These are phyloP conservation scores for Ptilonorhynchus violaceus DNA, from an alignment of 2,113 vertebrate genomes.

Conservation along the genomic window DNA sequence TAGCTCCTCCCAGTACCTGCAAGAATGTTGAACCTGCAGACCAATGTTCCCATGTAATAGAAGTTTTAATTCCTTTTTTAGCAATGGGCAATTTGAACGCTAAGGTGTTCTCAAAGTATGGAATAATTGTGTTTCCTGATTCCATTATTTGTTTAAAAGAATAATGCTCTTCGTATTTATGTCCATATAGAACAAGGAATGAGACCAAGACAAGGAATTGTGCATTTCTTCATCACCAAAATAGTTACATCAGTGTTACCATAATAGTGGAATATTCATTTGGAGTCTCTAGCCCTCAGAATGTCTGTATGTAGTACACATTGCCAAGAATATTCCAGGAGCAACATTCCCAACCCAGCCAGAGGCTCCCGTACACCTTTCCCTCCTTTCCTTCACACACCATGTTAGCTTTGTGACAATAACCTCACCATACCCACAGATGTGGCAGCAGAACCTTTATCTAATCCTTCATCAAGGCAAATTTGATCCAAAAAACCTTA, in stretches of 20 bases:
- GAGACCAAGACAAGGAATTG: neutral
- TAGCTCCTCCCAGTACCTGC: neutral
- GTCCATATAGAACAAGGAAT: neutral
- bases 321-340: neutral
- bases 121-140: neutral
- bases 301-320: accelerated
- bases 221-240: neutral
- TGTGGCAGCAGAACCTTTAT: neutral
- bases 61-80: neutral
- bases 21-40: neutral
- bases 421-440: neutral
- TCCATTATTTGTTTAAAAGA: neutral
- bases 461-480: neutral
- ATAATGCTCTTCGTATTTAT: neutral
- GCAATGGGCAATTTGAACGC: neutral
- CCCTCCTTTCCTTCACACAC: neutral
- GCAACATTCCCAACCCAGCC: neutral
- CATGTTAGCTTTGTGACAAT: neutral
- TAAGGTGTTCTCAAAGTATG: neutral
- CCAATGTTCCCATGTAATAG: neutral
- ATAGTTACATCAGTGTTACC: neutral
- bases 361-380: neutral
- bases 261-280: neutral
- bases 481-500: neutral
- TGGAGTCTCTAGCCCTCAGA: neutral